Conservation (phyloP, 1,140 invertebrate species). For the Nautilus pompilius region DNA sequence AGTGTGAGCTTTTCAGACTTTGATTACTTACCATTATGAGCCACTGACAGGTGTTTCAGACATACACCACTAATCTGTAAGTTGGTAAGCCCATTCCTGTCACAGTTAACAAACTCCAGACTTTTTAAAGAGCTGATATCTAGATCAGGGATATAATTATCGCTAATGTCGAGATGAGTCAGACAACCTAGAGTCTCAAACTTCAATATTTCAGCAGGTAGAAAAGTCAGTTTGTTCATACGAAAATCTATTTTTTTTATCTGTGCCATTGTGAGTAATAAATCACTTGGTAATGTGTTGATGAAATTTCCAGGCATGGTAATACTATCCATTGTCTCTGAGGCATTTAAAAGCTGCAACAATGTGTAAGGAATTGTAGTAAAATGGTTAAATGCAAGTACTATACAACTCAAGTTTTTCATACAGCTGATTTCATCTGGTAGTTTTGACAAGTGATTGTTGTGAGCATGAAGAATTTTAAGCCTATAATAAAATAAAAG, state of each 20-base stretch:
- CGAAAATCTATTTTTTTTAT: conserved; percentile 53
- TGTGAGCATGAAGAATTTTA: conserved; percentile 50
- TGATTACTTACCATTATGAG: conserved; percentile 47
- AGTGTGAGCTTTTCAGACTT: no score
- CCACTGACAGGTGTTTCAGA: conserved; percentile 46
- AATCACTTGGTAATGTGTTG: conserved; percentile 37
- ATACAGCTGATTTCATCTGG: conserved; percentile 45
- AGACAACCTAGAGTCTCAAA: conserved; percentile 48
- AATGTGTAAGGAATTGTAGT: conserved; percentile 40
- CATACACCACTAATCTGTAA: conserved; percentile 47
- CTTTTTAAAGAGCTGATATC: conserved; percentile 46
- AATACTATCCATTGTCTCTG: conserved; percentile 42
- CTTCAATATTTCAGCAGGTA: conserved; percentile 46
- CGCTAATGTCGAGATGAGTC: conserved; percentile 51
- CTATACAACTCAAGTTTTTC: conserved; percentile 43
- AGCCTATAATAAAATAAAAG: conserved; percentile 35
- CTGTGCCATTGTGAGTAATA: conserved; percentile 43
- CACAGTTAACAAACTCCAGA: conserved; percentile 53
- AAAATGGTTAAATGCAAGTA: conserved; percentile 55
- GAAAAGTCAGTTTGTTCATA: conserved; percentile 49
- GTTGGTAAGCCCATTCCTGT: conserved; percentile 41
- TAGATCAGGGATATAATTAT: conserved; percentile 48
- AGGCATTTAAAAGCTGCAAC: conserved; percentile 28
- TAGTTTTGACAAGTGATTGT: conserved; percentile 47
- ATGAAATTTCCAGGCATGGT: conserved; percentile 55